phyloP scores from a whole-genome alignment of 64 coral and sea anemone genomes.

The Montipora sp. region DNA sequence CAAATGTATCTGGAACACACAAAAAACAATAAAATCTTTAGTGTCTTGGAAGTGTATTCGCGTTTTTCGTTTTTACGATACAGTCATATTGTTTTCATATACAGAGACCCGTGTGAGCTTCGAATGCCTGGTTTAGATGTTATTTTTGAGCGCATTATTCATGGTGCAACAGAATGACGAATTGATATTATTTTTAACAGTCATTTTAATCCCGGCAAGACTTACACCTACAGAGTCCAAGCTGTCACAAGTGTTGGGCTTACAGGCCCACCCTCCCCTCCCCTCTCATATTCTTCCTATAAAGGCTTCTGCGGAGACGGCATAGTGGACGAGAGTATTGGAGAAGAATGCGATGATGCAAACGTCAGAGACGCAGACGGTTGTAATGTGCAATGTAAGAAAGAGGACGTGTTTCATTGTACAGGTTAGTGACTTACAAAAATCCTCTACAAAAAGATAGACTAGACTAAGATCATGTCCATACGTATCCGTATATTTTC shows the following conservation, averaged over 20 bases:
- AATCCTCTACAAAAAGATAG: no score
- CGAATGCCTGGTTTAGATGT: no score
- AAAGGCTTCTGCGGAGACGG: conserved; percentile 98
- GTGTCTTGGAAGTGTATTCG: no score
- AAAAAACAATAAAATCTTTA: no score
- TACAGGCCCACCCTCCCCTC: conserved; percentile 76
- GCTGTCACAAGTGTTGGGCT: conserved; percentile 74
- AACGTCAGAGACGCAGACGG: conserved; percentile 95
- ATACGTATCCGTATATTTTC: no score
- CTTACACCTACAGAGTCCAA: conserved; percentile 83
- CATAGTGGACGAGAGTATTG: conserved; percentile 74
- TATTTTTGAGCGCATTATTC: no score
- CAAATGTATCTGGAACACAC: no score
- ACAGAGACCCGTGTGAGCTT: no score
- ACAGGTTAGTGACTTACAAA: conserved; percentile 50
- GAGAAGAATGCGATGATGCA: conserved; percentile 96
- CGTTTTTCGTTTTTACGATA: no score
- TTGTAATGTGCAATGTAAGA: conserved; percentile 96
- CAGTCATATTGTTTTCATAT: no score
- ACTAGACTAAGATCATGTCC: no score
- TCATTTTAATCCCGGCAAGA: conserved; percentile 17
- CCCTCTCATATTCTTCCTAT: conserved; percentile 71
- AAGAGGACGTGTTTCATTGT: conserved; percentile 98
- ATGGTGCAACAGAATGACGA: no score
- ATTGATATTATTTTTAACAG: neutral